Evolutionary conservation across 2,113 vertebrate genomes (phyloP).

Genomic region (Cacatua alba): DNA sequence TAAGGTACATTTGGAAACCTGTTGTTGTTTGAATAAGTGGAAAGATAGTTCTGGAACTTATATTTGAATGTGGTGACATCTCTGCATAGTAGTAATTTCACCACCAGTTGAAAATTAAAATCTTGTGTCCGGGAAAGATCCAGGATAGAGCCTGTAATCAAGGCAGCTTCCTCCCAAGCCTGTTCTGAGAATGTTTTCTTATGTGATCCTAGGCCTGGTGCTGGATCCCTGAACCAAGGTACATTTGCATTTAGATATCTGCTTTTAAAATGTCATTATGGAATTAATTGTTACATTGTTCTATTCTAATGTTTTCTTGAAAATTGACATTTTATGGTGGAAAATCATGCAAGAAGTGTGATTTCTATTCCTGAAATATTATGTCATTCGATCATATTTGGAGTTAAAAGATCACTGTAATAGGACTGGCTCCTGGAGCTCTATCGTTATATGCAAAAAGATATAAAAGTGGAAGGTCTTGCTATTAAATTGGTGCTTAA

Average conservation of each 20-base stretch:
- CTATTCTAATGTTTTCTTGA: neutral
- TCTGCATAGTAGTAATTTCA: neutral
- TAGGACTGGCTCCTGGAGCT: neutral
- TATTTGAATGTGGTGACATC: neutral
- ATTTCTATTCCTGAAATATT: neutral
- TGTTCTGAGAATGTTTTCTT: neutral
- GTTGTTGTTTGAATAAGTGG: neutral
- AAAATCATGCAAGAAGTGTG: neutral
- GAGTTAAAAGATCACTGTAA: neutral
- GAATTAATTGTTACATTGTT: neutral
- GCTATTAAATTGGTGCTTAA: neutral
- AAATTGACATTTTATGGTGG: neutral
- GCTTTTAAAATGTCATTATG: neutral
- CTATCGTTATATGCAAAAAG: neutral
- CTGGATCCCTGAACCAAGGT: neutral
- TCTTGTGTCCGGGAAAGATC: neutral
- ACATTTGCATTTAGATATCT: neutral
- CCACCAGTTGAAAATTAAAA: neutral
- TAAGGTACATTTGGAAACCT: neutral
- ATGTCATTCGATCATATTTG: rapidly evolving
- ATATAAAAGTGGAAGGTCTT: neutral
- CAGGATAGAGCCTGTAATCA: neutral
- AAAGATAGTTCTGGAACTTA: neutral
- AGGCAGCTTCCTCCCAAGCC: neutral
- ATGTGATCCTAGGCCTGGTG: neutral